Evolutionary conservation across 2,888 invertebrate species (phyloP).

Genomic region (Pammene aurita): DNA sequence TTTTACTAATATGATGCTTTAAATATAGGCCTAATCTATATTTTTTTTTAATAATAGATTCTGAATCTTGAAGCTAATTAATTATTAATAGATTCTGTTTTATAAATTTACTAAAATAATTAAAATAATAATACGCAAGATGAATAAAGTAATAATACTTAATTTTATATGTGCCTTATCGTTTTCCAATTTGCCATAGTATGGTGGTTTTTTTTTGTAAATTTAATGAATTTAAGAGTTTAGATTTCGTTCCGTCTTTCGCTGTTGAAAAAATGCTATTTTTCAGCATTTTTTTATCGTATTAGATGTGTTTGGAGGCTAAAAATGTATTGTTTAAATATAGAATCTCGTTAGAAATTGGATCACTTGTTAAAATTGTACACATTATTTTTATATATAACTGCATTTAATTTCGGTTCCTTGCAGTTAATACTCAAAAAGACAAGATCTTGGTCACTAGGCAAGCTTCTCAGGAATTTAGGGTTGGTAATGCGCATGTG

Average conservation of each 20-base stretch:
- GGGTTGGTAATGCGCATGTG: background rate
- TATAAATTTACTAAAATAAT: background rate
- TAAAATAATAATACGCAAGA: too few species aligned
- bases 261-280: too few species aligned
- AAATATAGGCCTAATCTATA: too few species aligned
- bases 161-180: constrained; percentile 5
- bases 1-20: too few species aligned
- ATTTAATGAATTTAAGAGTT: background rate
- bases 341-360: constrained; percentile 21
- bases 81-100: too few species aligned
- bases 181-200: background rate
- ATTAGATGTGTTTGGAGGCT: background rate
- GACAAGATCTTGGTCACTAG: background rate
- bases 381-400: constrained; percentile 24
- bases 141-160: background rate
- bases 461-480: background rate
- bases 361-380: constrained; percentile 42
- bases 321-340: constrained; percentile 1
- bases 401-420: constrained; percentile 40
- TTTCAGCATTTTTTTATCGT: background rate
- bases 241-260: background rate
- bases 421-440: background rate
- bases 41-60: too few species aligned
- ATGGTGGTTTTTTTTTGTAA: background rate
- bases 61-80: too few species aligned